Evolutionary conservation across 2,888 invertebrate genomes (phyloP), one percentile per base, ranked within the genome.

Genomic region (Agriopis aurantiaria): DNA sequence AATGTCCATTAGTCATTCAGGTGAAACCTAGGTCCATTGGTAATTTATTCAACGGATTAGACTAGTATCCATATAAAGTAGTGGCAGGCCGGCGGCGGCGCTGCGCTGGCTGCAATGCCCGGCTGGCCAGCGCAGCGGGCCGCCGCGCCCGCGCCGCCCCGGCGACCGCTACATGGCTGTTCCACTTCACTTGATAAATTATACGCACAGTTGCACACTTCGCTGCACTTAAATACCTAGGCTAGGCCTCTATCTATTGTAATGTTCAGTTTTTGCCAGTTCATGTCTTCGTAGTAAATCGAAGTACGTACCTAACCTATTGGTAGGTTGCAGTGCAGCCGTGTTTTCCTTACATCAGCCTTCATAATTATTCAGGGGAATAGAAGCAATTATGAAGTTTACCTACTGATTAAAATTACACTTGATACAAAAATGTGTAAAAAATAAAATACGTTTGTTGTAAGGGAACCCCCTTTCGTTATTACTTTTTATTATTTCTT

Each of bases 51-150:
- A 87, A 84, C 83, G 84, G 87, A 90, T 91, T 88, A 90, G 88
- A 91, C 91, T 87, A 88, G 88, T 90, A 87, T 88, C 92, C 91
- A 89, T 92, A 89, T 92, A 90, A 90, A 91, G 91, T 86, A 10
- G 45, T 46, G 46, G 58, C 17, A 17, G 11, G 12, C 8, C 10
- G 45, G 23, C 11, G 12, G 2, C 10, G 45, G 23, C 11, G 86
- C 86, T 88, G 87, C 88, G 88, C 85, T 63, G 53, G 85, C 52
- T 9, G 45, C 52, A 43, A 11, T 41, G 14, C 4, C 11, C 33
- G 12, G 45, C 12, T 58, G 10, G 70, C 59, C 76, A 23, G 6
- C 53, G 49, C 63, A 64, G 33, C 53, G 40, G 11, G 23, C 53
- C 45, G 53, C 45, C 8, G 33, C 55, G 9, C 12, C 59, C 57